Evolutionary conservation across 2,113 vertebrate species (phyloP), one percentile per base, ranked within the genome.

Genomic region (Laterallus jamaicensis): DNA sequence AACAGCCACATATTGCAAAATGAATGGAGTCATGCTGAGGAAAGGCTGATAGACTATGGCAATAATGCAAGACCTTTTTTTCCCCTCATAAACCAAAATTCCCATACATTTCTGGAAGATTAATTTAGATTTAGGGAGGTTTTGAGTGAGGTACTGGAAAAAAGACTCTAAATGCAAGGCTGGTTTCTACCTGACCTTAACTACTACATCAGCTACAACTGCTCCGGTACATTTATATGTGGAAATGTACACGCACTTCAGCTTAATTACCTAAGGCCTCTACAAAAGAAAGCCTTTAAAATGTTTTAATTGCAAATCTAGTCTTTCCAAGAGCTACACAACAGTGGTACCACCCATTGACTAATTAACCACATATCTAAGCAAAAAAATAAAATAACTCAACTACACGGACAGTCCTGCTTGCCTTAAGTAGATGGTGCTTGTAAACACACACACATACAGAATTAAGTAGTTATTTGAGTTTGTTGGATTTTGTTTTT

Each of bases 271-370:
- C 81, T 86, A 79, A 91, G 76, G 55, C 92, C 37, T 90, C 80
- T 77, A 92, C 76, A 90, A 86, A 96, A 94, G 77, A 83, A 96
- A 94, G 89, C 26, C 44, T 92, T 83, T 81, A 75, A 80, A 96
- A 94, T 93, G 90, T 85, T 96, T 96, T 96, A 93, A 94, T 94
- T 95, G 81, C 63, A 93, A 88, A 90, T 92, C 71, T 67, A 94
- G 83, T 82, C 70, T 87, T 97, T 95, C 86, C 70, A 87, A 95
- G 86, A 71, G 47, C 62, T 95, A 92, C n/a, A 82, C 59, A 94
- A 93, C 81, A 87, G 86, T 81, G 55, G 56, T 83, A 91, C 47
- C 77, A 93, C 52, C 67, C 79, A 69, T 16, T 95, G 88, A 89
- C 67, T 71, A 87, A 92, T 94, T 95, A 96, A 88, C 67, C 44